Conservation (phyloP, 2,888 invertebrate species). For the Scaptomyza polygonia region DNA sequence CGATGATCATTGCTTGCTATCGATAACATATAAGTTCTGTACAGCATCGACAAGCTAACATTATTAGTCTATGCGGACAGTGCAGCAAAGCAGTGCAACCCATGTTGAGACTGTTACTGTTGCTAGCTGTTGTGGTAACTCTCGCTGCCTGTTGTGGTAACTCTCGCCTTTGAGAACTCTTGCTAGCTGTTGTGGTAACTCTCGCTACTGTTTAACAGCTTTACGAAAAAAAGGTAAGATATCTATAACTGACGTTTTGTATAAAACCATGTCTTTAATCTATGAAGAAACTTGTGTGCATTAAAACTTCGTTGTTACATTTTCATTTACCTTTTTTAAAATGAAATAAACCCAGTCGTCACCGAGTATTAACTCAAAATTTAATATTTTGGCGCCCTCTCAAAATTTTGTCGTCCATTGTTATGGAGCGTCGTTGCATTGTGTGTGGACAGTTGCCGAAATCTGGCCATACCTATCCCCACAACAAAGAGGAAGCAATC, state of each 20-base stretch:
- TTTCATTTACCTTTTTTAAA: slow-evolving; percentile 36
- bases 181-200: no score
- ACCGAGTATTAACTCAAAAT: slow-evolving; percentile 46
- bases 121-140: no score
- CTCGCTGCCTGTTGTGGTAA: no score
- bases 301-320: slow-evolving; percentile 49
- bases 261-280: not conserved
- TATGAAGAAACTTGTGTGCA: not conserved
- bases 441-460: slow-evolving; percentile 56
- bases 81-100: not conserved
- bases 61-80: no score
- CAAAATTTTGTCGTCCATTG: slow-evolving; percentile 27
- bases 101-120: not conserved
- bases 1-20: slow-evolving; percentile 4
- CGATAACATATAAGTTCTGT: slow-evolving; percentile 22
- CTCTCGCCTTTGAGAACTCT: no score
- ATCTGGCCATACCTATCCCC: slow-evolving; percentile 35
- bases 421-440: slow-evolving; percentile 63
- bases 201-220: slow-evolving; percentile 1
- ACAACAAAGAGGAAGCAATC: slow-evolving; percentile 42
- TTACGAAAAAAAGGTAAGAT: not conserved
- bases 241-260: not conserved
- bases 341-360: slow-evolving; percentile 5
- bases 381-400: slow-evolving; percentile 18
- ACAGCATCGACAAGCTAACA: no score